Conservation (phyloP, 92 coral and sea anemone genomes). For the Isaurus tuberculatus region DNA sequence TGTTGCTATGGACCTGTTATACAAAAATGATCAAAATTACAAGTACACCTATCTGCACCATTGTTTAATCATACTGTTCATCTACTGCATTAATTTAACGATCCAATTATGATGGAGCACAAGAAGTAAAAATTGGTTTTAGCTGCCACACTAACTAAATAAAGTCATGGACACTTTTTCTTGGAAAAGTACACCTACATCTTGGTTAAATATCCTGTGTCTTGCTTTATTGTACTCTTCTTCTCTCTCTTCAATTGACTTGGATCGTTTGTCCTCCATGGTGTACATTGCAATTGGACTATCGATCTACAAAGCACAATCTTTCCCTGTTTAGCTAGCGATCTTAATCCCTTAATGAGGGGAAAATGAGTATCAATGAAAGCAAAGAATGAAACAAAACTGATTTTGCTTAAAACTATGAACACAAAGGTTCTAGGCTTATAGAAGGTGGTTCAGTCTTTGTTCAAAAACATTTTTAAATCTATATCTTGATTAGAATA, state of each 20-base stretch:
- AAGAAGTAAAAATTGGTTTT: background rate
- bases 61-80: too few species aligned
- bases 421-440: too few species aligned
- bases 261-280: constrained; percentile 92
- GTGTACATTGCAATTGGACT: constrained; percentile 78
- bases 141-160: background rate
- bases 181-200: constrained; percentile 59
- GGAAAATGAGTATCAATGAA: background rate
- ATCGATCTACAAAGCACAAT: constrained; percentile 67
- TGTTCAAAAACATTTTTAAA: too few species aligned
- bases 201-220: constrained; percentile 95
- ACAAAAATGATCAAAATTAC: too few species aligned
- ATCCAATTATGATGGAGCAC: too few species aligned
- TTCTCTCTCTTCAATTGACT: constrained; percentile 97
- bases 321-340: background rate
- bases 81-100: too few species aligned
- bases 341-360: background rate
- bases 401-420: too few species aligned
- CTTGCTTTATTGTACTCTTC: constrained; percentile 92
- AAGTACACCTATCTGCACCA: too few species aligned
- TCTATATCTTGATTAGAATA: too few species aligned
- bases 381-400: background rate
- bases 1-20: too few species aligned
- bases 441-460: too few species aligned
- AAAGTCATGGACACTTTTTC: background rate